Percentiles rank a stretch among this genome's conserved stretches.
These are phyloP conservation scores for Mormyrus lacerda DNA, from an alignment of 2,113 vertebrate species.

Conservation along the genomic window DNA sequence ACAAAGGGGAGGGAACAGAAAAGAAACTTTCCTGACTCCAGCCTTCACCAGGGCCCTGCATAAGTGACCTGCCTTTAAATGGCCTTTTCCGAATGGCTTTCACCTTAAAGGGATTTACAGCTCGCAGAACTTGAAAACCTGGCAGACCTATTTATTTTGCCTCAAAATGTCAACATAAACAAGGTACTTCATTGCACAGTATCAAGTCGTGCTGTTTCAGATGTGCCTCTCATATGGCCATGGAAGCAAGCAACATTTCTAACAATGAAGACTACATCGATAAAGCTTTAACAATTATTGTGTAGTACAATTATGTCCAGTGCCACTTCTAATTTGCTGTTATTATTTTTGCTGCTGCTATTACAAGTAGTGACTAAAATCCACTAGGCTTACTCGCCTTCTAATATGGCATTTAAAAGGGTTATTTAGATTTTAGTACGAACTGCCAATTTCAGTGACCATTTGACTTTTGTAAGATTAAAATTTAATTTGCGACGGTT, in stretches of 20 bases:
- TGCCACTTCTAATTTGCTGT: background rate
- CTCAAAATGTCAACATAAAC: background rate
- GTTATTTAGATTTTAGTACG: background rate
- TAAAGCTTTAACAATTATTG: background rate
- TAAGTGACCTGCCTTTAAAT: background rate
- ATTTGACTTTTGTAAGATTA: background rate
- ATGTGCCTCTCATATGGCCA: background rate
- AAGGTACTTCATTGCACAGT: background rate
- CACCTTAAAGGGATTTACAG: constrained; percentile 4
- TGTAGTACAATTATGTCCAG: background rate
- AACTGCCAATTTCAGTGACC: background rate
- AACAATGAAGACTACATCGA: background rate
- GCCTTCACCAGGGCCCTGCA: background rate
- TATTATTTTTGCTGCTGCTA: background rate
- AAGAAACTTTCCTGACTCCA: background rate
- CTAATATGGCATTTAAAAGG: background rate
- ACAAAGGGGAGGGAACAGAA: background rate
- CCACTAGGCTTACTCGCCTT: background rate
- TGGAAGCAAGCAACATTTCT: background rate
- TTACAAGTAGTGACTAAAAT: background rate
- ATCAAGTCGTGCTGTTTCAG: background rate
- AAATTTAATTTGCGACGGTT: background rate
- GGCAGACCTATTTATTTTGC: background rate
- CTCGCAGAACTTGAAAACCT: background rate
- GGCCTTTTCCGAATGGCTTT: background rate